These are phyloP conservation scores for Lemur catta DNA, from an alignment of 2,797 vertebrate genomes.

Conservation along the genomic window DNA sequence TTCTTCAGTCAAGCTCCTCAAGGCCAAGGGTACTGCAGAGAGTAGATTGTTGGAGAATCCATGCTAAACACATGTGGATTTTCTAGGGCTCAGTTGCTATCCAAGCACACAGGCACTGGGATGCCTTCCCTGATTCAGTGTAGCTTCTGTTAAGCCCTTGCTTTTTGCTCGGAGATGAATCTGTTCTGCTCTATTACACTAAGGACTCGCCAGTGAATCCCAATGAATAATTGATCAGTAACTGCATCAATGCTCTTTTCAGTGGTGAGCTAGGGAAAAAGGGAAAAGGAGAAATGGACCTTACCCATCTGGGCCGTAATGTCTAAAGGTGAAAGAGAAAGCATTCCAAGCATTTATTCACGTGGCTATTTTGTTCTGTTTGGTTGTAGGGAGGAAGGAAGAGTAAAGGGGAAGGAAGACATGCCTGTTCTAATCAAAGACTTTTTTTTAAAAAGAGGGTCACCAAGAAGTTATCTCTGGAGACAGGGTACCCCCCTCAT, in stretches of 20 bases:
- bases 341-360: neutral
- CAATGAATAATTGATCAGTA: conserved; percentile 52
- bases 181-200: conserved; percentile 24
- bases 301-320: neutral
- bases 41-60: neutral
- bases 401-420: neutral
- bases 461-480: neutral
- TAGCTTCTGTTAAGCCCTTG: neutral
- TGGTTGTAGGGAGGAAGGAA: neutral
- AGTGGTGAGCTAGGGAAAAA: neutral
- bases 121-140: neutral
- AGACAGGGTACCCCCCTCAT: neutral
- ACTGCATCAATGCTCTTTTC: neutral
- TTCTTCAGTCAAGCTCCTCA: neutral
- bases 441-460: neutral
- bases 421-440: neutral
- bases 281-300: neutral
- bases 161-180: conserved; percentile 21
- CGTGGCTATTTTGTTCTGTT: neutral
- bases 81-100: neutral
- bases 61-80: rapidly evolving
- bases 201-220: neutral
- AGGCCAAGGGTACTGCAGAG: neutral
- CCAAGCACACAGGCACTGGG: neutral
- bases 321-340: neutral